Evolutionary conservation across 2,797 vertebrate species (phyloP), one percentile per base, ranked within the genome.

Genomic region (Ciconia nigra): DNA sequence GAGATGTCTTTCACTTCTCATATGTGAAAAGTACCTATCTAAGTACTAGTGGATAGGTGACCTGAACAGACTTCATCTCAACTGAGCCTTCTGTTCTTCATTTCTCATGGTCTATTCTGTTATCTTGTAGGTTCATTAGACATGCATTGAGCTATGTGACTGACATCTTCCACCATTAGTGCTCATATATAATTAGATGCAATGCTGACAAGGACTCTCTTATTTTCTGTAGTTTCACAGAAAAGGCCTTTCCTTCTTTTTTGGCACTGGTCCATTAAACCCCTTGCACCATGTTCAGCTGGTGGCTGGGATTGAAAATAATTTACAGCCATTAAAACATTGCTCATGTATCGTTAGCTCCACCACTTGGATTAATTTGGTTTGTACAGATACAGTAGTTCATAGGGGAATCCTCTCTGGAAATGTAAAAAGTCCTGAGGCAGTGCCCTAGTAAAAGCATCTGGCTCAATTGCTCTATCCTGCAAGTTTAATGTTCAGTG

Each of bases 161-260:
- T 78, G 90, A 18, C 52, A 39, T 89, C 67, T 78, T 83, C 78
- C 74, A 81, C 79, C 88, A 58, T 91, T 91, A 89, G 70, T 44
- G 63, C 67, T 87, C 46, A 7, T 0, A 0, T 90, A 51, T 90
- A 84, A 96, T 89, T 90, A 88, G 90, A 86, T 91, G 76, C 72
- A 74, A 25, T 28, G 69, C 78, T 95, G 90, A 94, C 94, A 94
- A 95, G 73, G 90, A 80, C 67, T 93, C 81, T 74, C 33, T 96
- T 96, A 92, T 95, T 85, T 89, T 70, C 81, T 94, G 63, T 92
- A 91, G 78, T 61, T 96, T 91, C 67, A 44, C 79, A 92, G 61
- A 77, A 77, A 58, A 15, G 42, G 62, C 51, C 92, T 92, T 91
- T 87, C 88, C 66, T 74, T 21, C 58, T 92, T 49, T 39, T 63